Percentiles rank a stretch among this genome's conserved stretches.
These are phyloP conservation scores for Leucoma salicis DNA, from an alignment of 2,888 invertebrate genomes.

Conservation along the genomic window DNA sequence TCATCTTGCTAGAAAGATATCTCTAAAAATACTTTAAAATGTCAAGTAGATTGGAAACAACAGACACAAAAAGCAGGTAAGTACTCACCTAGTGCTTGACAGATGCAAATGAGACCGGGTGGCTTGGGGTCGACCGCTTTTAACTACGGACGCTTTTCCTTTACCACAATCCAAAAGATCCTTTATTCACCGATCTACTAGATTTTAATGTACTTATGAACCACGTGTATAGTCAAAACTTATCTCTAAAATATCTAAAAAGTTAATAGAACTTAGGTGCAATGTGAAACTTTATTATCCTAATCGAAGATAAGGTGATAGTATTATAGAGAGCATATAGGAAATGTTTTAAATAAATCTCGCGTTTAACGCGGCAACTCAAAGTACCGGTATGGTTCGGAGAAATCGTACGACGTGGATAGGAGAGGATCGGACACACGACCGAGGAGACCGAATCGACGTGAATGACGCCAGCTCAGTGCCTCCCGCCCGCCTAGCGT, in stretches of 20 bases:
- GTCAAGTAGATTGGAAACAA: slow-evolving; percentile 56
- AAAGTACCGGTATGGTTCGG: slow-evolving; percentile 71
- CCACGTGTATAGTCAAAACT: slow-evolving; percentile 42
- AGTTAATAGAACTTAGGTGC: slow-evolving; percentile 32
- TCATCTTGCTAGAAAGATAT: slow-evolving; percentile 22
- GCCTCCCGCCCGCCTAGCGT: slow-evolving; percentile 73
- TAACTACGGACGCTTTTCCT: slow-evolving; percentile 53
- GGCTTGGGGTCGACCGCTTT: slow-evolving; percentile 49
- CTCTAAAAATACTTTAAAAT: slow-evolving; percentile 42
- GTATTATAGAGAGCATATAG: slow-evolving; percentile 40
- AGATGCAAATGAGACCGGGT: slow-evolving; percentile 68
- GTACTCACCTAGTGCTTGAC: slow-evolving; percentile 68
- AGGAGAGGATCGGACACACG: slow-evolving; percentile 78
- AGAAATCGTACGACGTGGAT: slow-evolving; percentile 73
- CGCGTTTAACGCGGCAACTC: slow-evolving; percentile 56
- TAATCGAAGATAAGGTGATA: slow-evolving; percentile 35
- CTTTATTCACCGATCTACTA: slow-evolving; percentile 51
- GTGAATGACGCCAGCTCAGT: slow-evolving; percentile 70
- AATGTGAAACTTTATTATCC: slow-evolving; percentile 37
- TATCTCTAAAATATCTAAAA: slow-evolving; percentile 24
- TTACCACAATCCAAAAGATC: slow-evolving; percentile 67
- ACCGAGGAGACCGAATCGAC: slow-evolving; percentile 73
- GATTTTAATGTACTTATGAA: slow-evolving; percentile 44
- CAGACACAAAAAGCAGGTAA: slow-evolving; percentile 48
- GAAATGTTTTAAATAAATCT: slow-evolving; percentile 48